phyloP scores from a whole-genome alignment of 1,140 invertebrate species.

The Drosophila nebulosa region DNA sequence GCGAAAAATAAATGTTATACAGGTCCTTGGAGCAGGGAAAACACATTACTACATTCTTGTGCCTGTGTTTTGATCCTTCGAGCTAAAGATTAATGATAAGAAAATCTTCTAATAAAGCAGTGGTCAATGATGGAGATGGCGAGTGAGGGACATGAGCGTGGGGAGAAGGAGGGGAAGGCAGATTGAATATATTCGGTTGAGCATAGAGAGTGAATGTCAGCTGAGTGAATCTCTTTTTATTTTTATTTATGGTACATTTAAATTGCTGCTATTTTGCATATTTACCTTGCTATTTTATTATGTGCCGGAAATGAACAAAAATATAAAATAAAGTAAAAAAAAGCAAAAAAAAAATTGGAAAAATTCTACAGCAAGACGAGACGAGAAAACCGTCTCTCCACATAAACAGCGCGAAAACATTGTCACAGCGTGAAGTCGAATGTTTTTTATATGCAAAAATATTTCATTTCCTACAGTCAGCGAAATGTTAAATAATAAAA shows the following conservation, averaged over 20 bases:
- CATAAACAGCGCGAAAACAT: conserved; percentile 72
- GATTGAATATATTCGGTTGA: conserved; percentile 15
- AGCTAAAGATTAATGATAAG: conserved; percentile 64
- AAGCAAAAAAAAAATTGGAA: conserved; percentile 1
- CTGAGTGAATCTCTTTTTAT: conserved; percentile 15
- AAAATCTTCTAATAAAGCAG: conserved; percentile 52
- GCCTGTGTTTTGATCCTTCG: conserved; percentile 25
- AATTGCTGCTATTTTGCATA: conserved; percentile 61
- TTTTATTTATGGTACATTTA: conserved; percentile 62
- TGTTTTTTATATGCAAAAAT: conserved; percentile 77
- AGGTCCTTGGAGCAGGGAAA: conserved; percentile 30
- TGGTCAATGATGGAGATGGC: not conserved
- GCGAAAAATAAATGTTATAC: conserved; percentile 48
- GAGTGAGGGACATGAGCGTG: not conserved
- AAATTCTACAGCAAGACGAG: conserved; percentile 11
- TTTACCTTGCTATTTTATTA: conserved; percentile 76
- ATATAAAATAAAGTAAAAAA: conserved; percentile 61
- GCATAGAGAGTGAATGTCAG: conserved; percentile 2
- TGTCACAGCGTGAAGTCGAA: conserved; percentile 74
- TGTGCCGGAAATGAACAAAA: conserved; percentile 67
- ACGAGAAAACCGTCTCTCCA: conserved; percentile 24
- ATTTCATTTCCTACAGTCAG: conserved; percentile 73
- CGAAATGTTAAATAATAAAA: conserved; percentile 75
- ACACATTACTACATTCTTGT: conserved; percentile 23
- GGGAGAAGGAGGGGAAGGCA: conserved; percentile 7